phyloP scores from a whole-genome alignment of 2,888 invertebrate genomes.

The Caenorhabditis wallacei region DNA sequence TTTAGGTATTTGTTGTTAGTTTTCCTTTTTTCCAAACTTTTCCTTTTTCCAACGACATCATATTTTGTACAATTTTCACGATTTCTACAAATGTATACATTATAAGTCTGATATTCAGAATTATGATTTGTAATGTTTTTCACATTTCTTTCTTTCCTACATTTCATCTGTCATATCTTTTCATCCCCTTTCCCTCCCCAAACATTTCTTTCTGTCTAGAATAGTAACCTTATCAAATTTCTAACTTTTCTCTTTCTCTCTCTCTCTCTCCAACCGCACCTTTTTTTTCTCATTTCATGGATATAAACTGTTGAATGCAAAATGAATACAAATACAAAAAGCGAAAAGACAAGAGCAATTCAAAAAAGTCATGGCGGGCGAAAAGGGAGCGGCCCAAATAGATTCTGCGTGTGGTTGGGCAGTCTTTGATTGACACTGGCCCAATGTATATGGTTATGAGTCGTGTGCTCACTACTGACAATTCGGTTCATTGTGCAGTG shows the following conservation, averaged over 20 bases:
- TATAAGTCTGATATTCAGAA: slow-evolving; percentile 42
- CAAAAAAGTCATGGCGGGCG: slow-evolving; percentile 40
- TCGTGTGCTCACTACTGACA: slow-evolving; percentile 63
- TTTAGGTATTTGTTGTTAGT: slow-evolving; percentile 55
- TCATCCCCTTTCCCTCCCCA: slow-evolving; percentile 19
- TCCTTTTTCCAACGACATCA: slow-evolving; percentile 1
- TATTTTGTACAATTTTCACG: slow-evolving; percentile 33
- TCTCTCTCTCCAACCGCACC: too few species aligned
- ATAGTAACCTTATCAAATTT: slow-evolving; percentile 44
- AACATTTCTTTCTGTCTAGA: slow-evolving; percentile 33
- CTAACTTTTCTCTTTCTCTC: slow-evolving; percentile 26
- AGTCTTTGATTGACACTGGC: slow-evolving; percentile 67
- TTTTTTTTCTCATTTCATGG: slow-evolving; percentile 7
- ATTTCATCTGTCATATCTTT: slow-evolving; percentile 23
- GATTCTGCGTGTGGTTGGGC: slow-evolving; percentile 54
- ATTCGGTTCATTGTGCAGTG: slow-evolving; percentile 55
- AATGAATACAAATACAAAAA: slow-evolving; percentile 5
- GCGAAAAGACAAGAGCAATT: neutral
- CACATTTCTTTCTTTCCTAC: neutral
- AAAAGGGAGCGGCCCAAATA: slow-evolving; percentile 32
- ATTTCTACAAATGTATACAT: slow-evolving; percentile 11
- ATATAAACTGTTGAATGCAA: slow-evolving; percentile 35
- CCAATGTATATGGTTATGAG: slow-evolving; percentile 63
- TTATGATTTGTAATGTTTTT: neutral
- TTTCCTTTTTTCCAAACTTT: neutral